phyloP scores from a whole-genome alignment of 2,888 invertebrate genomes.

The Philhelius pedissequus region DNA sequence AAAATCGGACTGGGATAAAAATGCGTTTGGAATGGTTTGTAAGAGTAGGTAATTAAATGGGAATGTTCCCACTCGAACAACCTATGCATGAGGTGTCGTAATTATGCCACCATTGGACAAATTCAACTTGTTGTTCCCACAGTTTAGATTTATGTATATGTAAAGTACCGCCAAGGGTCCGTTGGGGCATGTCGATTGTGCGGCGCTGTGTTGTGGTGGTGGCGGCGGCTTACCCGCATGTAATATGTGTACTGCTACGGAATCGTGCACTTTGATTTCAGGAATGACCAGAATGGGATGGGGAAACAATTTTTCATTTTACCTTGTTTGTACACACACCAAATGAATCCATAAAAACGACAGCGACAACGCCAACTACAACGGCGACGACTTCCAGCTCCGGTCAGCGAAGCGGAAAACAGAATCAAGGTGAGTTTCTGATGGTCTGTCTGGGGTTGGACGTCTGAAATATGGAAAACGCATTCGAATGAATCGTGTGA shows the following conservation, averaged over 20 bases:
- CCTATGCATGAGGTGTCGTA: conserved; percentile 32
- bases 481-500: conserved; percentile 57
- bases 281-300: conserved; percentile 41
- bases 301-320: conserved; percentile 29
- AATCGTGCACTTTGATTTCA: conserved; percentile 57
- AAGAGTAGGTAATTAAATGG: conserved; percentile 36
- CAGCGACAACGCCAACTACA: conserved; percentile 8
- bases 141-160: conserved; percentile 22
- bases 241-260: conserved; percentile 26
- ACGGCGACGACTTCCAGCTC: not conserved
- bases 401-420: conserved; percentile 59
- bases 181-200: not conserved
- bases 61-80: conserved; percentile 51
- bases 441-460: conserved; percentile 16
- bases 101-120: conserved; percentile 41
- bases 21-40: conserved; percentile 40
- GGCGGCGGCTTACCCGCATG: not conserved
- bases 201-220: not conserved
- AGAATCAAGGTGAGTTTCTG: conserved; percentile 57
- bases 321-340: not conserved
- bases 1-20: conserved; percentile 47
- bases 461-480: conserved; percentile 41
- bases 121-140: conserved; percentile 44
- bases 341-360: conserved; percentile 55
- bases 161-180: conserved; percentile 9